Base-by-base conservation (phyloP, 2,888 invertebrate genomes). In the Volucella inflata region DNA sequence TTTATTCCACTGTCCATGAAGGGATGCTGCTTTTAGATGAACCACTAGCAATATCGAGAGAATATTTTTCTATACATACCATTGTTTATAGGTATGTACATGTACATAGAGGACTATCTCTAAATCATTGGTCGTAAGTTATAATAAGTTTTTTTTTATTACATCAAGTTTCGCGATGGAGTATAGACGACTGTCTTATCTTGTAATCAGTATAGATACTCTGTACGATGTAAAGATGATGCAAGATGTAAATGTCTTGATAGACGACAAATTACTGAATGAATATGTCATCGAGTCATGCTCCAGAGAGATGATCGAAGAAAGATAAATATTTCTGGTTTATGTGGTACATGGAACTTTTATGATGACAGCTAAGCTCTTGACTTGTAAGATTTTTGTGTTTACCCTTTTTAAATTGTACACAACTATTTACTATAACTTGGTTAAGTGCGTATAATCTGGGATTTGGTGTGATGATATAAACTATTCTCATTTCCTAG, bases 161-260 rank as follows among this genome's bases (percentile, higher is more conserved):
- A 65, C 21, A 44, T 62, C 62, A 46, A 67, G 16, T 85, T 85
- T 80, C 65, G 80, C 70, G 70, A 71, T 70, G 48, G 46, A 53
- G 44, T 30, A 59, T 71, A 80, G 75, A 80, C 80, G 67, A 80
- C 70, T 76, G 55, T 85, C 76, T 85, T 80, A 76, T 80, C 84
- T 70, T 48, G 76, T 71, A 72, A 80, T n/a, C n/a, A n/a, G n/a
- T n/a, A n/a, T 76, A 21, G 44, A 53, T 53, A 60, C 30, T 64
- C 42, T 53, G 44, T 53, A 48, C 55, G 55, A 59, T 62, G 53
- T 62, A 57, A 57, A n/a, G n/a, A n/a, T n/a, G 51, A 59, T 36
- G 36, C 42, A 48, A 0, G 48, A 36, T 30, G 44, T 68, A 30
- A 68, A 59, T 72, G 55, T 3, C 51, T 59, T 68, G 72, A 74